Base-by-base conservation (phyloP, 2,797 vertebrate genomes). In the Dendrocincla fuliginosa region DNA sequence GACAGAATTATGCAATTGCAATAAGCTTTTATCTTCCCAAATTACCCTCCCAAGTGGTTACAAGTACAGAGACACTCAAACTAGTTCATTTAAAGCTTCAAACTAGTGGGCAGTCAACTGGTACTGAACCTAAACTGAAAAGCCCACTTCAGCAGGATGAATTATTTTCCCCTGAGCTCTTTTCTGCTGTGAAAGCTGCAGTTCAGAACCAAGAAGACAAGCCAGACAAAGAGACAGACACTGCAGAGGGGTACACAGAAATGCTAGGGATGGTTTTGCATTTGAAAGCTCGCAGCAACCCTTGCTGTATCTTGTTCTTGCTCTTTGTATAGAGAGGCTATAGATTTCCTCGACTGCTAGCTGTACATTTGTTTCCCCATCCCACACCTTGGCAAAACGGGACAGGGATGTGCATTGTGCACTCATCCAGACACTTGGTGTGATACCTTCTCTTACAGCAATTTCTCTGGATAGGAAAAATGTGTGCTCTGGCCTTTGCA, bases 351-450 rank as follows among this genome's bases (percentile, higher is more conserved):
- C 22, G 18, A 33, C 25, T 17, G 4, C 7, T 16, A 41, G 8
- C n/a, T 44, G 24, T 28, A 13, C n/a, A 16, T 13, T 17, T 14
- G 11, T 16, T 82, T 65, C 25, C 39, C 18, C 3, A 30, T 32
- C 37, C 46, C 30, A 53, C 10, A 20, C 16, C 7, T 71, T 7
- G 10, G 18, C 16, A 75, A 73, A 89, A 49, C 11, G 27, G 32
- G 16, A 6, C 16, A 33, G 16, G 10, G 14, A 6, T 64, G 56
- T 3, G n/a, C 57, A 18, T 4, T 76, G 8, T 13, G n/a, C 14
- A 1, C 3, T 6, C 5, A 16, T 17, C 53, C 35, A 55, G 35
- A 13, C 23, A 13, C 39, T 9, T 0, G 3, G 9, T 13, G 10
- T 28, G 6, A n/a, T 27, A 12, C 9, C 10, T 70, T 8, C 28